A percentile compares a stretch with the other conserved stretches of the same genome.
phyloP scores from a whole-genome alignment of 2,888 invertebrate genomes.

The Eupithecia centaureata region DNA sequence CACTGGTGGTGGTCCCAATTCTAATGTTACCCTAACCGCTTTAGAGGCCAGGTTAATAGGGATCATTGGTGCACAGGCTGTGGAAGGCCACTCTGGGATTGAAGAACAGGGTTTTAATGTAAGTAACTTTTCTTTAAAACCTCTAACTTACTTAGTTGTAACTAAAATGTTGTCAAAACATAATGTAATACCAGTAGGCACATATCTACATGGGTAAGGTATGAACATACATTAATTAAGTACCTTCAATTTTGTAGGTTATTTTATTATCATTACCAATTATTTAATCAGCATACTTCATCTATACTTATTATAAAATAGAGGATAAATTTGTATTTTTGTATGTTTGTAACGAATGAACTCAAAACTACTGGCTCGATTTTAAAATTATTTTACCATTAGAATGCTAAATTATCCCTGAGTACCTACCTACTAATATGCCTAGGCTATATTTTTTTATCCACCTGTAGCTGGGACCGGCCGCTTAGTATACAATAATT shows the following conservation, averaged over 20 bases:
- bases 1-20: conserved; percentile 15
- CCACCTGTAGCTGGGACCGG: too few species aligned
- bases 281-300: background rate
- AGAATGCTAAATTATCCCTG: too few species aligned
- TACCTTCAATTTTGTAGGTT: too few species aligned
- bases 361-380: too few species aligned
- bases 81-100: conserved; percentile 11
- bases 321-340: too few species aligned
- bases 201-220: too few species aligned
- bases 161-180: conserved; percentile 4
- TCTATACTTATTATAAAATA: background rate
- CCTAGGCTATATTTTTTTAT: too few species aligned
- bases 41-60: conserved; percentile 7
- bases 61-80: conserved; percentile 15
- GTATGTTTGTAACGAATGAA: background rate
- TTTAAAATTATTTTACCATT: too few species aligned
- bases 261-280: background rate
- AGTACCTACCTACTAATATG: too few species aligned
- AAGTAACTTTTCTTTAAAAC: conserved; percentile 11
- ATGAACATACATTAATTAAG: too few species aligned
- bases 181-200: background rate
- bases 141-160: background rate
- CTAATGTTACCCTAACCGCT: conserved; percentile 9
- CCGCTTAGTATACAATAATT: background rate
- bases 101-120: conserved; percentile 16